Conservation (phyloP, 2,113 vertebrate genomes). For the Mola mola region DNA sequence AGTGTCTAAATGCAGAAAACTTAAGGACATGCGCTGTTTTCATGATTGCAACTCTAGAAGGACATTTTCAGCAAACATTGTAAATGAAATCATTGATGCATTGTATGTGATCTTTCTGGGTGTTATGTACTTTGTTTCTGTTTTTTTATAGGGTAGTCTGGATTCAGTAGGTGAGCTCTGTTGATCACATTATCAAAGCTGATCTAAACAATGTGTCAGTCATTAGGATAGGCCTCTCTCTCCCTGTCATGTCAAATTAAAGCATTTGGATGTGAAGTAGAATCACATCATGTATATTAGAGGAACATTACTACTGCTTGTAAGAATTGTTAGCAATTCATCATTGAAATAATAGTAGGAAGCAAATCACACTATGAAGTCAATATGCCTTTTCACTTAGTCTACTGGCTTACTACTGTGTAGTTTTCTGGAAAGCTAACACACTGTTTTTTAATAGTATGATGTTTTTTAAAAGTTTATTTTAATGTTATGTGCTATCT, state of each 20-base stretch:
- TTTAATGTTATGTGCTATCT: constrained; percentile 92
- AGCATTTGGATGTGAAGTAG: constrained; percentile 54
- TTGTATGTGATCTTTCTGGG: constrained; percentile 71
- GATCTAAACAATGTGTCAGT: constrained; percentile 39
- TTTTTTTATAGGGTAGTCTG: constrained; percentile 62
- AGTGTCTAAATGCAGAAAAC: constrained; percentile 58
- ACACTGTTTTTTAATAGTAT: constrained; percentile 60
- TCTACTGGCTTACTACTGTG: constrained; percentile 85
- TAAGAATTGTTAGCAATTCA: constrained; percentile 64
- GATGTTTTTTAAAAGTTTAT: constrained; percentile 77
- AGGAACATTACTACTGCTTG: constrained; percentile 56
- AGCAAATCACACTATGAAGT: constrained; percentile 59
- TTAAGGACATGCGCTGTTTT: constrained; percentile 57
- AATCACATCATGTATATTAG: constrained; percentile 64
- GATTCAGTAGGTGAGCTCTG: constrained; percentile 62
- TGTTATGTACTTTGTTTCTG: constrained; percentile 67
- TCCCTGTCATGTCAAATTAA: constrained; percentile 40
- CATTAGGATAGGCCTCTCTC: constrained; percentile 34
- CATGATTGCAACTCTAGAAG: constrained; percentile 54
- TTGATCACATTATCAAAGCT: constrained; percentile 54
- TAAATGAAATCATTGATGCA: constrained; percentile 72
- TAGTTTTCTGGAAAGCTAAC: constrained; percentile 79
- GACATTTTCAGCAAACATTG: constrained; percentile 74
- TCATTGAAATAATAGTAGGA: constrained; percentile 62
- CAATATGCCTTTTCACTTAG: constrained; percentile 74